Conservation (phyloP, 2,797 vertebrate genomes). For the Tarsius wallacei region DNA sequence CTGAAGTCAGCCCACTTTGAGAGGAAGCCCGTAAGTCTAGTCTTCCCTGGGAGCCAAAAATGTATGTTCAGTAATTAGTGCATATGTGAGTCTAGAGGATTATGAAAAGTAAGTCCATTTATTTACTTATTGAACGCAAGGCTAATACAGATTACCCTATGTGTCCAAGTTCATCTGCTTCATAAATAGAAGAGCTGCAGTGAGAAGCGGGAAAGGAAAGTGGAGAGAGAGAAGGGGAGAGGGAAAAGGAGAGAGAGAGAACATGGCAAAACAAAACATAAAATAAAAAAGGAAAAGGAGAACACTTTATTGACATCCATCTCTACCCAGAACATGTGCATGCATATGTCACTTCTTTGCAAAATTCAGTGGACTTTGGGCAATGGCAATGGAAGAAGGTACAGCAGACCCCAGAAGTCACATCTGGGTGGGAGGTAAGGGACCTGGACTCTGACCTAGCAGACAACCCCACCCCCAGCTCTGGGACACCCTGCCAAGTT, state of each 20-base stretch:
- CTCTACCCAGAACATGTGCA: not conserved
- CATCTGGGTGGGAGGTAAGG: not conserved
- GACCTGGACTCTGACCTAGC: not conserved
- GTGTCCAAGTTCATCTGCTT: not conserved
- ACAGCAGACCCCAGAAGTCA: not conserved
- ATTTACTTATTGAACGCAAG: conserved; percentile 40
- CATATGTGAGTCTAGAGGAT: conserved; percentile 4
- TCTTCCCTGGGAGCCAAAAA: conserved; percentile 50
- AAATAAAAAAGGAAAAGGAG: not conserved
- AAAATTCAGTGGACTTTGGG: not conserved
- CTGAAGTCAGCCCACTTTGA: conserved; percentile 40
- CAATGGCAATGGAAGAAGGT: not conserved
- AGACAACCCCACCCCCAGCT: not conserved
- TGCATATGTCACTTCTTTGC: not conserved
- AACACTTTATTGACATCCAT: not conserved
- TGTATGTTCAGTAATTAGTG: conserved; percentile 68
- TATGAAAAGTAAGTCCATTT: conserved; percentile 58
- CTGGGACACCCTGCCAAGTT: not conserved
- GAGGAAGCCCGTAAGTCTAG: conserved; percentile 15
- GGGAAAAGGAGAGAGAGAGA: not conserved
- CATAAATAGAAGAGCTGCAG: not conserved
- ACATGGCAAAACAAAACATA: not conserved
- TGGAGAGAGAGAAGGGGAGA: not conserved
- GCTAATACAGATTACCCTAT: conserved; percentile 4
- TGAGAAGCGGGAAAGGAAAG: not conserved